These are phyloP conservation scores for Zaprionus lineosus DNA, from an alignment of 2,888 invertebrate species.

Conservation along the genomic window DNA sequence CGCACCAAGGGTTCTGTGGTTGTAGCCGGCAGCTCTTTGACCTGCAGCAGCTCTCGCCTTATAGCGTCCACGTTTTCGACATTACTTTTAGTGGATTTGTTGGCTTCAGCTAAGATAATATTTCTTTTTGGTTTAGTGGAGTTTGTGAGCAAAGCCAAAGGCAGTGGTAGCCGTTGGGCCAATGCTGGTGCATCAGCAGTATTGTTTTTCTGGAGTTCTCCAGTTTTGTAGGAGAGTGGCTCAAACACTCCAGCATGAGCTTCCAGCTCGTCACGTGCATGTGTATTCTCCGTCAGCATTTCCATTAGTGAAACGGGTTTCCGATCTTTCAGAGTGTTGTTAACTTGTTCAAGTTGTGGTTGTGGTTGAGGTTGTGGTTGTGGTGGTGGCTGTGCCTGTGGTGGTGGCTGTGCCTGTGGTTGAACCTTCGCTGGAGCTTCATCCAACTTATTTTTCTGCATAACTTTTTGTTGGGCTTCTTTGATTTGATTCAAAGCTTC, in stretches of 20 bases:
- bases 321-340: conserved; percentile 18
- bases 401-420: no score
- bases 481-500: conserved; percentile 83
- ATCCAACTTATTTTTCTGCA: conserved; percentile 9
- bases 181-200: conserved; percentile 23
- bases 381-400: background rate
- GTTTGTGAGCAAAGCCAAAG: conserved; percentile 78
- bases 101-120: conserved; percentile 17
- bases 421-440: conserved; percentile 8
- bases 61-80: conserved; percentile 76
- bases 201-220: conserved; percentile 58
- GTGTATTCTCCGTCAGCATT: conserved; percentile 68
- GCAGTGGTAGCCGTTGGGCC: conserved; percentile 73
- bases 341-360: conserved; percentile 10
- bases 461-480: conserved; percentile 53
- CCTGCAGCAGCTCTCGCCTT: conserved; percentile 78
- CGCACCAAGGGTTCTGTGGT: conserved; percentile 37
- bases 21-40: conserved; percentile 31
- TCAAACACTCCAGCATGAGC: conserved; percentile 74
- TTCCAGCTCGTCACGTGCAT: conserved; percentile 59
- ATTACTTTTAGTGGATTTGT: conserved; percentile 24
- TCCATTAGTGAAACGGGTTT: conserved; percentile 66
- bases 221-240: conserved; percentile 80
- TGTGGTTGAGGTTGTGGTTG: conserved; percentile 5
- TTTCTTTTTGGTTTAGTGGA: conserved; percentile 57